Evolutionary conservation across 2,797 vertebrate species (phyloP).

Genomic region (Aselliscus stoliczkanus): DNA sequence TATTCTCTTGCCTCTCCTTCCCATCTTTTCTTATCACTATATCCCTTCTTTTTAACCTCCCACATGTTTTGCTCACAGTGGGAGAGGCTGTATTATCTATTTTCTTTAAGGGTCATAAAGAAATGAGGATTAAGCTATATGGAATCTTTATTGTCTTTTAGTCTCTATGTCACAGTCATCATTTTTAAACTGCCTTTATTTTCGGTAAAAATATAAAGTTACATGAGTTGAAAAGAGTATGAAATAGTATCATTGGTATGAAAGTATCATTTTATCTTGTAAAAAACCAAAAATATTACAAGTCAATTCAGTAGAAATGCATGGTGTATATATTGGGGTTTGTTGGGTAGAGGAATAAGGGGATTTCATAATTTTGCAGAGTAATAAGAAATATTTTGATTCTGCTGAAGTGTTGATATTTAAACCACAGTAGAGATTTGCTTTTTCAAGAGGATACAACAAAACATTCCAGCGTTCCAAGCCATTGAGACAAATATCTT

Average conservation of each 20-base stretch:
- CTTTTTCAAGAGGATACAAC: constrained; percentile 21
- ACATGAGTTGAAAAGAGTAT: neutral
- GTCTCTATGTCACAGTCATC: neutral
- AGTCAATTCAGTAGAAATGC: neutral
- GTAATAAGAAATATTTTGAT: constrained; percentile 5
- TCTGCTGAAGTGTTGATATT: constrained; percentile 17
- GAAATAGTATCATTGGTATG: neutral
- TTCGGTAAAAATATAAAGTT: constrained; percentile 4
- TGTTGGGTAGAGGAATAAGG: fast-evolving
- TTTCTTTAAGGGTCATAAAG: neutral
- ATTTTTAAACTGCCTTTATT: neutral
- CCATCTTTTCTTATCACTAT: neutral
- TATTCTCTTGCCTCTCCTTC: neutral
- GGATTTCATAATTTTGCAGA: neutral
- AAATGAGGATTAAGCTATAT: neutral
- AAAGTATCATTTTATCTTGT: neutral
- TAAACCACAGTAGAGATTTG: constrained; percentile 3
- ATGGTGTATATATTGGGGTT: neutral
- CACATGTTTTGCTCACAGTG: neutral
- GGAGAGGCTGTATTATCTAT: too few relatives aligned
- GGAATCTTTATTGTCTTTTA: neutral
- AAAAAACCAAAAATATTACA: neutral
- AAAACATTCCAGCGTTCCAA: constrained; percentile 5
- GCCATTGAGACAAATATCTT: constrained; percentile 21
- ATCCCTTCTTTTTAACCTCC: neutral